phyloP scores from a whole-genome alignment of 2,888 invertebrate species.

The Apotomis capreana region DNA sequence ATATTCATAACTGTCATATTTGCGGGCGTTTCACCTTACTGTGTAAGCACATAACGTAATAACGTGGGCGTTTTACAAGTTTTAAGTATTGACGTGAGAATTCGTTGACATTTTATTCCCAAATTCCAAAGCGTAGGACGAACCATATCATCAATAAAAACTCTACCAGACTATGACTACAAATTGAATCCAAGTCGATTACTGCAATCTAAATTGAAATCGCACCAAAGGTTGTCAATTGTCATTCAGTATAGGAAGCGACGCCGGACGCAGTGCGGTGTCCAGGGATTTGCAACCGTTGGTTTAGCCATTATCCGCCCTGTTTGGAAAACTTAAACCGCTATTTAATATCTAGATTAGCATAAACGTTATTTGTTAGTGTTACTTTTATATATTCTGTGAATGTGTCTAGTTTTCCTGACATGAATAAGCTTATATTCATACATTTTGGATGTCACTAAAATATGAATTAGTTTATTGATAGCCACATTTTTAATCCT shows the following conservation, averaged over 20 bases:
- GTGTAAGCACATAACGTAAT: neutral
- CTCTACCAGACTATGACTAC: constrained; percentile 14
- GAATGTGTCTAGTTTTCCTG: neutral
- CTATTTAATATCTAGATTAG: constrained; percentile 35
- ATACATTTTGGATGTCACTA: too few relatives aligned
- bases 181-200: constrained; percentile 42
- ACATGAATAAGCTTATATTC: too few relatives aligned
- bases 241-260: constrained; percentile 32
- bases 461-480: too few relatives aligned
- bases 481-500: too few relatives aligned
- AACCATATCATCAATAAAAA: constrained; percentile 8
- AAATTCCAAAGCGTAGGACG: constrained; percentile 18
- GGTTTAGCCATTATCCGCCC: constrained; percentile 40
- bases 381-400: neutral
- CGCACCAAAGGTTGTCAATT: constrained; percentile 39
- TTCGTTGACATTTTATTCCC: constrained; percentile 16
- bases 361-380: constrained; percentile 32
- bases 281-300: constrained; percentile 40
- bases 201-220: constrained; percentile 39
- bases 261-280: constrained; percentile 30
- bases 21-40: too few relatives aligned
- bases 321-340: constrained; percentile 38
- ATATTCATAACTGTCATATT: too few relatives aligned
- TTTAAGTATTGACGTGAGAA: constrained; percentile 13
- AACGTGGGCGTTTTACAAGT: neutral